A percentile compares a stretch with the other conserved stretches of the same genome.
These are phyloP conservation scores for Alectoris magna DNA, from an alignment of 2,797 vertebrate species.

Conservation along the genomic window DNA sequence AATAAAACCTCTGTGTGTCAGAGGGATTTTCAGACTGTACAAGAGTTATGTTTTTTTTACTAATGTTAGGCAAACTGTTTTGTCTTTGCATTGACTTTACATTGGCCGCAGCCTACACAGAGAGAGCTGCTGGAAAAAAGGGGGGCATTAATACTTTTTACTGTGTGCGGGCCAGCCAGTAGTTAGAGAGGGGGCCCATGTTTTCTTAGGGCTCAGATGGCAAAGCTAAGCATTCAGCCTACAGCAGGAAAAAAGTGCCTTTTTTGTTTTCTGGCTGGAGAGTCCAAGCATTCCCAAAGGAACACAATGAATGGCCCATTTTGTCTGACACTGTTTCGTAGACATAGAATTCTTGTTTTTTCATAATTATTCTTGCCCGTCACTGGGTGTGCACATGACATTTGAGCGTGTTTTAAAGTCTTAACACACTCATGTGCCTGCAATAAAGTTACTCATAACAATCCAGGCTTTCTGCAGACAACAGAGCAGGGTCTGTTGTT, in stretches of 20 bases:
- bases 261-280: constrained; percentile 94
- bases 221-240: constrained; percentile 98
- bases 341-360: constrained; percentile 89
- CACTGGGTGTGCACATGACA: constrained; percentile 91
- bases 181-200: constrained; percentile 91
- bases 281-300: constrained; percentile 90
- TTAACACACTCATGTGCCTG: constrained; percentile 91
- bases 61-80: constrained; percentile 98
- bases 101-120: constrained; percentile 87
- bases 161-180: constrained; percentile 91
- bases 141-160: constrained; percentile 92
- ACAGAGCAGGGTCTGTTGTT: constrained; percentile 94
- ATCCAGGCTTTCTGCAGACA: constrained; percentile 90
- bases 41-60: constrained; percentile 82
- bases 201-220: constrained; percentile 98
- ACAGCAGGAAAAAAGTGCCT: constrained; percentile 91
- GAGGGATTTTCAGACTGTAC: constrained; percentile 75
- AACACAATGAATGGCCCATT: constrained; percentile 96
- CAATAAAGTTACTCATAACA: constrained; percentile 91
- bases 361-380: constrained; percentile 88
- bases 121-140: constrained; percentile 83
- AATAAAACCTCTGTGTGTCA: constrained; percentile 75
- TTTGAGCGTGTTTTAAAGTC: constrained; percentile 90
- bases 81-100: constrained; percentile 95
- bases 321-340: constrained; percentile 87